Base-by-base conservation (phyloP, 2,113 vertebrate species). In the Onychorhynchus coronatus region DNA sequence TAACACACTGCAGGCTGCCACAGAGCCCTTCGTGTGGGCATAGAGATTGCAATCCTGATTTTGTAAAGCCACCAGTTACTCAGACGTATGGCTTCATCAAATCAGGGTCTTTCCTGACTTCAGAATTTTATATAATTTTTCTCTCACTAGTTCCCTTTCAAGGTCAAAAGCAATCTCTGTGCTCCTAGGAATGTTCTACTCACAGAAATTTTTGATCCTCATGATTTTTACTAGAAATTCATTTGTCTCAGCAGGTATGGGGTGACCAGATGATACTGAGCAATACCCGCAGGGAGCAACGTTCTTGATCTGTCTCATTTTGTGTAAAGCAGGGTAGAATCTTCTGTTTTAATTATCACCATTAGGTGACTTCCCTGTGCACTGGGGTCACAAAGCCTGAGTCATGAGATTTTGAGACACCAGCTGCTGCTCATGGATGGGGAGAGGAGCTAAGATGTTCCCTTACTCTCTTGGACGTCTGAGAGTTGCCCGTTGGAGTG, bases 121-220 rank as follows among this genome's bases (percentile, higher is more conserved):
- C 47, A 53, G 88, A 81, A 75, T 95, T 78, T 81, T 37, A 56
- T 49, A 31, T 41, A 42, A 6, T 82, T 93, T 75, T 81, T 20
- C 53, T 87, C 88, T 88, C 3, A 2, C 3, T 30, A 53, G 17
- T 56, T 91, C 63, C 35, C 61, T 91, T 96, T 85, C 85, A 92
- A 96, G 92, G 93, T 96, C 73, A 96, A 67, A 96, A 77, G 53
- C 44, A 88, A 84, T 73, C 82, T 92, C 44, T 35, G 61, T 66
- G 78, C 83, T 89, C 95, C 85, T 74, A 84, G 72, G 90, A 78
- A 78, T 41, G 58, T 65, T 86, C 83, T 37, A 30, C 59, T 78
- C 49, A 68, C 68, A 93, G 83, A 58, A 63, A 19, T 61, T 72
- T 72, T 58, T 59, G 35, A 75, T 78, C 72, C 50, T 93, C 9